Base-by-base conservation (phyloP, 2,797 vertebrate genomes). In the Onychomys leucogaster region DNA sequence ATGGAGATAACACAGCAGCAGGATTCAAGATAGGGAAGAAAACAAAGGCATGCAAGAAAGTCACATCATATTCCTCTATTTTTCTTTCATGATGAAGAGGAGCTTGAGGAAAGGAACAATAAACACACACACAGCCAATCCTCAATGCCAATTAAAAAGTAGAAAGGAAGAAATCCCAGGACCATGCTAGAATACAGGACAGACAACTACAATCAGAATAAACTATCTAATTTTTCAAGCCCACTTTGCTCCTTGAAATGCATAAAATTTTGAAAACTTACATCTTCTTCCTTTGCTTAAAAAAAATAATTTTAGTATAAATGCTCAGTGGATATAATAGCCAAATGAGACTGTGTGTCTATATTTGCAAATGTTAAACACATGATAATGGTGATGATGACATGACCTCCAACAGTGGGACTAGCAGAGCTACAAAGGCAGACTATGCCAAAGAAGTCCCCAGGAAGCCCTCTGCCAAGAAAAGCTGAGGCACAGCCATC, bases 401-500 rank as follows among this genome's bases (percentile, higher is more conserved):
- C 55, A 11, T 90, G 43, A 17, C 43, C 43, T 49, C 43, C 75
- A 49, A 55, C 29, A 46, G 46, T 19, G 55, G 21, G 21, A 82
- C 16, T n/a, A 52, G 7, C n/a, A 83, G 19, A 63, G 25, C 75
- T 52, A 34, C 37, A 89, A 65, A 91, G n/a, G 57, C 57, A 90
- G 46, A 23, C 25, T 25, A 37, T 41, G 63, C 73, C 77, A 23
- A 21, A 55, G 67, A 57, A 94, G 41, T 59, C 75, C 73, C 82
- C 55, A 6, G 89, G 5, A 69, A 43, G 8, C 32, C 14, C 8
- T 69, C 65, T 88, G 59, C 77, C 59, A 84, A 84, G 80, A 81
- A 87, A 89, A 89, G 59, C 67, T 90, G 94, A 95, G 73, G 27
- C 81, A 90, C 1, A 92, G 73, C 92, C 93, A 81, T 84, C 63